Percentiles rank a stretch among this genome's conserved stretches.
Evolutionary conservation across 2,888 invertebrate genomes (phyloP).

Genomic region (Synergus japonicus): DNA sequence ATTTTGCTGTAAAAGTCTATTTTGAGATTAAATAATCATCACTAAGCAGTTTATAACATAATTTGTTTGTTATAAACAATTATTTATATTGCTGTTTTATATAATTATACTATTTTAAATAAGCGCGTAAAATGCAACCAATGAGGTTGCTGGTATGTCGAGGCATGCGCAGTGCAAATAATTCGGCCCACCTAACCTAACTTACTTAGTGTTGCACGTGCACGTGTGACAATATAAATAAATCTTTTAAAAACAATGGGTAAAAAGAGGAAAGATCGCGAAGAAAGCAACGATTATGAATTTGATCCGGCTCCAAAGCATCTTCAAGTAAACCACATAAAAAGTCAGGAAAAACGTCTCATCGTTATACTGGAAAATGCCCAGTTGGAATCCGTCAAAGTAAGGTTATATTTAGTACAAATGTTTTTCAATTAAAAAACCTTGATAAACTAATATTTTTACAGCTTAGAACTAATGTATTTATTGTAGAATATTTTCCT

Average conservation of each 20-base stretch:
- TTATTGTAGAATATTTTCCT: background rate
- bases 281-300: constrained; percentile 84
- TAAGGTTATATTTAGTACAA: constrained; percentile 73
- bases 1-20: no score
- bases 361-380: constrained; percentile 96
- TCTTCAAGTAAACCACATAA: constrained; percentile 86
- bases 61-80: no score
- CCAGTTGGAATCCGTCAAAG: constrained; percentile 97
- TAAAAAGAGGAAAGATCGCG: constrained; percentile 79
- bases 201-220: no score
- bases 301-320: constrained; percentile 89
- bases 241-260: constrained; percentile 75
- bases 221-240: background rate
- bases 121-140: no score
- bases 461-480: background rate
- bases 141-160: no score
- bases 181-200: no score
- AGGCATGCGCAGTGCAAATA: no score
- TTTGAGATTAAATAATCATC: no score
- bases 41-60: no score
- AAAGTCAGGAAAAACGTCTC: constrained; percentile 92
- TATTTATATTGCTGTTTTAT: no score
- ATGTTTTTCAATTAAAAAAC: background rate
- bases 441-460: background rate
- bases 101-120: no score